These are phyloP conservation scores for Oxystoma pomonae DNA, from an alignment of 2,888 invertebrate species.

Conservation along the genomic window DNA sequence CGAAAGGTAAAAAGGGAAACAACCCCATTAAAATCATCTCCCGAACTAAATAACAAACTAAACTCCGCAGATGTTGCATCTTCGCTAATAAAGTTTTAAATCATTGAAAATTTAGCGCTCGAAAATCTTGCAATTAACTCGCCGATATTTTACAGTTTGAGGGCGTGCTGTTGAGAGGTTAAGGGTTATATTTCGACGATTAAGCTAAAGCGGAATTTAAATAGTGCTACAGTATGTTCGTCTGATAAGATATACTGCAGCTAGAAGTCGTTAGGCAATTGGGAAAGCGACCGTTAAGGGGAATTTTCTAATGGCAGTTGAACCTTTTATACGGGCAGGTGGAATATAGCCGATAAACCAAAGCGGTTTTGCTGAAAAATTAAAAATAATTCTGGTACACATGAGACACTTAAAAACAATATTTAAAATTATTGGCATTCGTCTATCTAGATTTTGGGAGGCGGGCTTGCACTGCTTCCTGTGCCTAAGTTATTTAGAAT, in stretches of 20 bases:
- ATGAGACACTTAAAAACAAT: no score
- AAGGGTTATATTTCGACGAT: conserved; percentile 31
- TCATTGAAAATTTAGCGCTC: conserved; percentile 27
- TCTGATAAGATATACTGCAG: conserved; percentile 26
- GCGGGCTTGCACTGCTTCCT: no score
- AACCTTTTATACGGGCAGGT: no score
- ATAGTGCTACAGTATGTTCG: conserved; percentile 29
- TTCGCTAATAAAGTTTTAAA: conserved; percentile 29
- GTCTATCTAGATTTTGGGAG: no score
- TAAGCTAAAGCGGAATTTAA: conserved; percentile 31
- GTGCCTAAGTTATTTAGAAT: no score
- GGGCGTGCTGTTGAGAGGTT: conserved; percentile 29
- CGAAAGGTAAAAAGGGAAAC: background rate
- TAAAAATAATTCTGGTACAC: no score
- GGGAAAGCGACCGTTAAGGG: conserved; percentile 15
- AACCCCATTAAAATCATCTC: conserved; percentile 2
- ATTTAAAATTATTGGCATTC: no score
- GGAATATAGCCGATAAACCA: no score
- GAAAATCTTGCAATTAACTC: conserved; percentile 28
- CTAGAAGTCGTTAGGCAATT: conserved; percentile 28
- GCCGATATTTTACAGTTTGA: conserved; percentile 27
- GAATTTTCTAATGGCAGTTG: conserved; percentile 24
- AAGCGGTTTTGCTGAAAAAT: no score
- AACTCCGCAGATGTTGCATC: conserved; percentile 23
- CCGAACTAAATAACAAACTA: conserved; percentile 2